phyloP scores from a whole-genome alignment of 1,140 invertebrate species.

The Delia radicum region DNA sequence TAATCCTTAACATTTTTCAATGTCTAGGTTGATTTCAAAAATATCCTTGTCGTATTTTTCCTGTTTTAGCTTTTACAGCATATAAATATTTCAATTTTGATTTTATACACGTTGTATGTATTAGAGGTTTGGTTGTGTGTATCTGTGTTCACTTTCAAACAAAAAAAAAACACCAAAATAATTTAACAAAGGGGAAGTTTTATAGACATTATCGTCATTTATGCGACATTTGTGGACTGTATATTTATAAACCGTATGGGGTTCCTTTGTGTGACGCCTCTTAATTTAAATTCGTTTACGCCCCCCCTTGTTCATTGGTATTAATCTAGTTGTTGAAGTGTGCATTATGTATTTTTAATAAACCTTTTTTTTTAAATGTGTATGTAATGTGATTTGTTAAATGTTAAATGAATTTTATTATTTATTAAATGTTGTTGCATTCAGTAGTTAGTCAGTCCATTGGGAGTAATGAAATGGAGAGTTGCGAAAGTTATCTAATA shows the following conservation, averaged over 20 bases:
- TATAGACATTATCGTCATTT: background rate
- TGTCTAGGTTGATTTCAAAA: background rate
- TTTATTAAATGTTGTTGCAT: background rate
- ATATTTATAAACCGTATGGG: conserved; percentile 4
- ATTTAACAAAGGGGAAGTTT: background rate
- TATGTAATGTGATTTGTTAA: no score
- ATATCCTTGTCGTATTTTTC: background rate
- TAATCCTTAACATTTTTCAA: no score
- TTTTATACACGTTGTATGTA: background rate
- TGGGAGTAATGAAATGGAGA: background rate
- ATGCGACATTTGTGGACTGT: background rate
- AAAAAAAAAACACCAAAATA: no score
- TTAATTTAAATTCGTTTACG: conserved; percentile 5
- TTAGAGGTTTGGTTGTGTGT: background rate
- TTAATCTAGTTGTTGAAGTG: background rate
- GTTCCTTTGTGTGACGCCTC: background rate
- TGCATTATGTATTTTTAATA: background rate
- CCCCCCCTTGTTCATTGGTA: background rate
- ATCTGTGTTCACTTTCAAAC: background rate
- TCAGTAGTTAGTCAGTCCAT: background rate
- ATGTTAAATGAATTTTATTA: background rate
- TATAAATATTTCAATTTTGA: conserved; percentile 1
- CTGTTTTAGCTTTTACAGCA: background rate
- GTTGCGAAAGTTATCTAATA: background rate
- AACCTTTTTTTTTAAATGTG: background rate